Percentiles rank a stretch among this genome's conserved stretches.
phyloP scores from a whole-genome alignment of 2,113 vertebrate genomes.

The Heteronetta atricapilla region DNA sequence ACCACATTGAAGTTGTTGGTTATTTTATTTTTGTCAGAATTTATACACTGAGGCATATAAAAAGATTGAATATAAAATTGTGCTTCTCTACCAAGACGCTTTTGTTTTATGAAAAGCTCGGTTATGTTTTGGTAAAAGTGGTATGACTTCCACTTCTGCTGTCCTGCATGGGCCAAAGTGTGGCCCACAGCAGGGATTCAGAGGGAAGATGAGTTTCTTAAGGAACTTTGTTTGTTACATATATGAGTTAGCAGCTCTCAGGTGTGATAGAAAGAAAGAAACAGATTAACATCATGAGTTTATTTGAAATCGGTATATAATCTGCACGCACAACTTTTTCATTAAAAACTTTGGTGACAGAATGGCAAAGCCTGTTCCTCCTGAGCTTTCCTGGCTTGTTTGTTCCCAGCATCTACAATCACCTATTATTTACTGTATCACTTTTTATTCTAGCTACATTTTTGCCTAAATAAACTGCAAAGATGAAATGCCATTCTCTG shows the following conservation, averaged over 20 bases:
- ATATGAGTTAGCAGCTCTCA: background rate
- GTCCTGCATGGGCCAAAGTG: background rate
- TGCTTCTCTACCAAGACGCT: background rate
- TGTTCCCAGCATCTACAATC: background rate
- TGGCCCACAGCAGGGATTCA: background rate
- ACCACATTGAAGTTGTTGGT: background rate
- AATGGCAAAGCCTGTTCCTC: background rate
- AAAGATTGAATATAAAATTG: background rate
- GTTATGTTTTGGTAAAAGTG: background rate
- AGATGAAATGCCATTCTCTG: background rate
- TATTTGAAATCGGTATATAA: background rate
- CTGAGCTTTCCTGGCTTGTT: background rate
- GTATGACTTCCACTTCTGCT: background rate
- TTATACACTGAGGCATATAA: background rate
- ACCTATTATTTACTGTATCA: background rate
- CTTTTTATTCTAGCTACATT: background rate
- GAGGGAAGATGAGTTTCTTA: background rate
- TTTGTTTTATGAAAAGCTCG: background rate
- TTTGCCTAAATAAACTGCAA: background rate
- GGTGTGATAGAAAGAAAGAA: background rate
- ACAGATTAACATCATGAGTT: background rate
- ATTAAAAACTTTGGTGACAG: background rate
- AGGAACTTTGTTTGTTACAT: background rate
- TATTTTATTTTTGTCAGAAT: background rate
- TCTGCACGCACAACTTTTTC: accelerated